Base-by-base conservation (phyloP, 2,113 vertebrate species). In the Terrapene triunguis region DNA sequence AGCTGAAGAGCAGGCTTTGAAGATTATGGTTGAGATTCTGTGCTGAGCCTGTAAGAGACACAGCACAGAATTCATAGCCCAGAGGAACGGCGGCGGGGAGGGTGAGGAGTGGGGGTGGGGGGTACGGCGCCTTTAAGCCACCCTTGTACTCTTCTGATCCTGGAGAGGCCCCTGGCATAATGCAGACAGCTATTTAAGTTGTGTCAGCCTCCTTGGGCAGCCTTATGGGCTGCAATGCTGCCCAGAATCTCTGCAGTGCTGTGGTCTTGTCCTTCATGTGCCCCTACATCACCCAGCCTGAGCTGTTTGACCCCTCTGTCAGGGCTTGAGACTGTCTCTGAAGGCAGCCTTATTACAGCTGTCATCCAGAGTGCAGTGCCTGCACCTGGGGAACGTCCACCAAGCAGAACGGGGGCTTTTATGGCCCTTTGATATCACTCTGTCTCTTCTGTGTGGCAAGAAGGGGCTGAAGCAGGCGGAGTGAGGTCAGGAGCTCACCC, bases 1-100 rank as follows among this genome's bases (percentile, higher is more conserved):
- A 95, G 89, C 85, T 72, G 95, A 88, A 96, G 87, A 89, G 81
- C 81, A 74, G 74, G 72, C 78, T 93, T 93, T 92, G 90, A 96
- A 95, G 85, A 85, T 24, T 85, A 53, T 5, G 80, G 69, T n/a
- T n/a, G 79, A 83, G 81, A 22, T 79, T 95, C 32, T 6, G 27
- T 42, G 1, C 44, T 72, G 55, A 90, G 80, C 29, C 55, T 38
- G 53, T 88, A 44, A 51, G 95, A 80, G 35, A 17, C 76, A 85
- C 0, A 0, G 16, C 53, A 57, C 54, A 51, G 44, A 16, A 29
- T 22, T 50, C 0, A 0, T 21, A 50, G 47, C 92, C 65, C 69
- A 12, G 0, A 0, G 54, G 38, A 29, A 92, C 0, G 80, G 35
- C n/a, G 50, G 42, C 2, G 0, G 0, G 65, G 86, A 4, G 0